Evolutionary conservation across 1,140 invertebrate species (phyloP).

Genomic region (Cataglyphis hispanica): DNA sequence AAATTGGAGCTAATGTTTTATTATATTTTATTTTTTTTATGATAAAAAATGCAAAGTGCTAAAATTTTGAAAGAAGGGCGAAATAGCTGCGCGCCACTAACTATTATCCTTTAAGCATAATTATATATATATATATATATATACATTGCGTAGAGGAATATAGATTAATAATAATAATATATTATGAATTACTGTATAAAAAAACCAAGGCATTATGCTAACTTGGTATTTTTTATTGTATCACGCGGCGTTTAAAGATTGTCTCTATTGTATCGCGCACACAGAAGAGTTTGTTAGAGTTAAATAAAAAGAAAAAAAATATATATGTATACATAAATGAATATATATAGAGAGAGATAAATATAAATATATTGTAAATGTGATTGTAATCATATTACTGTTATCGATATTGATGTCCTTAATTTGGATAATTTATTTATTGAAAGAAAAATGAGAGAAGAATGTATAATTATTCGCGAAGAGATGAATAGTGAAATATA

Average conservation of each 20-base stretch:
- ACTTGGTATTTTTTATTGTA: conserved; percentile 79
- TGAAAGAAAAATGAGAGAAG: conserved; percentile 76
- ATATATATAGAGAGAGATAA: conserved; percentile 75
- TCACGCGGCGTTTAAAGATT: conserved; percentile 69
- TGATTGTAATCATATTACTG: conserved; percentile 79
- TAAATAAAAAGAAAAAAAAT: conserved; percentile 65
- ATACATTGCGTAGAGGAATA: conserved; percentile 75
- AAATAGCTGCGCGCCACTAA: conserved; percentile 80
- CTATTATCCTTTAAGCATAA: conserved; percentile 83
- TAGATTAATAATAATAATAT: conserved; percentile 78
- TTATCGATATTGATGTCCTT: conserved; percentile 78
- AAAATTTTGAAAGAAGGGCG: conserved; percentile 55
- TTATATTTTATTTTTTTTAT: conserved; percentile 16
- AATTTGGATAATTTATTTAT: conserved; percentile 85
- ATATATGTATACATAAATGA: conserved; percentile 76
- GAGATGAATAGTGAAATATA: conserved; percentile 76
- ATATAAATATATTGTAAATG: conserved; percentile 79
- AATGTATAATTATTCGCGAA: conserved; percentile 78
- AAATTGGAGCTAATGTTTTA: neutral
- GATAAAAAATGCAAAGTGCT: conserved; percentile 17
- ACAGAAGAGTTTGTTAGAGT: conserved; percentile 73
- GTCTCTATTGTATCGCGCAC: conserved; percentile 65
- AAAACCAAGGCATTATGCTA: conserved; percentile 82
- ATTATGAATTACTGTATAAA: conserved; percentile 82
- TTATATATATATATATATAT: conserved; percentile 81